Evolutionary conservation across 2,797 vertebrate species (phyloP).

Genomic region (Podargus strigoides): DNA sequence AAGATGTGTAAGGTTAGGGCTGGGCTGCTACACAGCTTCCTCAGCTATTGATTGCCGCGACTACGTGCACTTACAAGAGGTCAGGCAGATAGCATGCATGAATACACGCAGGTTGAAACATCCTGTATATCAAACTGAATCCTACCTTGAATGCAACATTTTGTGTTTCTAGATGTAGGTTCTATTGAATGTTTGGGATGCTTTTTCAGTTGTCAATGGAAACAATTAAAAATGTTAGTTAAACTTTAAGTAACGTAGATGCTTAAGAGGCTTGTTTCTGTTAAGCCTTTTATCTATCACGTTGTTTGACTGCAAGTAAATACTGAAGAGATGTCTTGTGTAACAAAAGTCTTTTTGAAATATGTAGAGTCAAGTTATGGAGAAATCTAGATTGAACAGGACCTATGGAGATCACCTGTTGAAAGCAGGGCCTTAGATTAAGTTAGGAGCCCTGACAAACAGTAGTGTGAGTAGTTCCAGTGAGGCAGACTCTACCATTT

Average conservation of each 20-base stretch:
- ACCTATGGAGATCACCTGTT: background rate
- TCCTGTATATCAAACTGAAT: background rate
- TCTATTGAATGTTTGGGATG: background rate
- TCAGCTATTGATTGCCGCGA: background rate
- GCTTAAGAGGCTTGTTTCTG: background rate
- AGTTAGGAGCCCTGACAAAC: background rate
- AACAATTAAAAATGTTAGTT: background rate
- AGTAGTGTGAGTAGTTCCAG: background rate
- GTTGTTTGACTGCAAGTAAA: background rate
- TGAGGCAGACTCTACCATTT: background rate
- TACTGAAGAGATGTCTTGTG: background rate
- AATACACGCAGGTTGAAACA: background rate
- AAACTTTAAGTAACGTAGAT: background rate
- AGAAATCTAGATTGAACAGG: background rate
- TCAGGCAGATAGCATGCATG: background rate
- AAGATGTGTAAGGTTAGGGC: background rate
- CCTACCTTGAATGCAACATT: background rate
- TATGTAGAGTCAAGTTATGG: background rate
- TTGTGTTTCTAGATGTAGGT: background rate
- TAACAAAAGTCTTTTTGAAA: background rate
- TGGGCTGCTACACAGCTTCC: background rate
- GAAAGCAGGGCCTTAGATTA: background rate
- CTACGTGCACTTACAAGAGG: background rate
- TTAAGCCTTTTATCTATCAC: background rate
- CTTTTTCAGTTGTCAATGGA: background rate